A percentile compares a stretch with the other conserved stretches of the same genome.
phyloP scores from a whole-genome alignment of 2,113 vertebrate genomes.

The Oncorhynchus masou region DNA sequence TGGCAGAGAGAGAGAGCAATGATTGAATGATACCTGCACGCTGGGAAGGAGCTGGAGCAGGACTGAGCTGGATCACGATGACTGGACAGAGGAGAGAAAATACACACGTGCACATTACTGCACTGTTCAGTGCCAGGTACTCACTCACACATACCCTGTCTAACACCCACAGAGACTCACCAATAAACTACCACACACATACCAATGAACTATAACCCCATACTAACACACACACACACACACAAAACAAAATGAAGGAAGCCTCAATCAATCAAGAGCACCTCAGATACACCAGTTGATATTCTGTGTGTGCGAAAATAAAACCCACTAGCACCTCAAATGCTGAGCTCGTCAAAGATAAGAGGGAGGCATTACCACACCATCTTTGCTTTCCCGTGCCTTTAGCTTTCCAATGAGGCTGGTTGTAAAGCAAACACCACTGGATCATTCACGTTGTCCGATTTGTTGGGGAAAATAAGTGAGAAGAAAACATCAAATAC shows the following conservation, averaged over 20 bases:
- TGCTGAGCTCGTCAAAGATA: neutral
- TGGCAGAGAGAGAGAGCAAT: conserved; percentile 68
- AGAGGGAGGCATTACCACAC: neutral
- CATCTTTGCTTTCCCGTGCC: neutral
- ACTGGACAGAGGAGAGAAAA: conserved; percentile 85
- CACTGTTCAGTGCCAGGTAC: conserved; percentile 36
- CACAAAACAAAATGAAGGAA: neutral
- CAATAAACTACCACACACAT: neutral
- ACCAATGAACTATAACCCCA: neutral
- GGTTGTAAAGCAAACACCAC: neutral
- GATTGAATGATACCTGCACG: conserved; percentile 89
- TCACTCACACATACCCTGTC: conserved; percentile 17
- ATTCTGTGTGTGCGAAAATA: too few species aligned
- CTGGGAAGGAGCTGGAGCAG: conserved; percentile 95
- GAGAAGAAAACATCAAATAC: too few species aligned
- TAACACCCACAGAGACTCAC: conserved; percentile 15
- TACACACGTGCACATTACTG: conserved; percentile 72
- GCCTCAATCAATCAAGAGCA: too few species aligned
- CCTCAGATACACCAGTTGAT: too few species aligned
- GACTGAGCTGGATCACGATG: conserved; percentile 98
- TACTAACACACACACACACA: conserved; percentile 4
- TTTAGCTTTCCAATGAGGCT: too few species aligned
- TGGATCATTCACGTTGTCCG: neutral
- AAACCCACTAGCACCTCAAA: neutral
- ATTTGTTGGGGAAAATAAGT: neutral